Evolutionary conservation across 2,797 vertebrate genomes (phyloP).

Genomic region (Pseudochromis fuscus): DNA sequence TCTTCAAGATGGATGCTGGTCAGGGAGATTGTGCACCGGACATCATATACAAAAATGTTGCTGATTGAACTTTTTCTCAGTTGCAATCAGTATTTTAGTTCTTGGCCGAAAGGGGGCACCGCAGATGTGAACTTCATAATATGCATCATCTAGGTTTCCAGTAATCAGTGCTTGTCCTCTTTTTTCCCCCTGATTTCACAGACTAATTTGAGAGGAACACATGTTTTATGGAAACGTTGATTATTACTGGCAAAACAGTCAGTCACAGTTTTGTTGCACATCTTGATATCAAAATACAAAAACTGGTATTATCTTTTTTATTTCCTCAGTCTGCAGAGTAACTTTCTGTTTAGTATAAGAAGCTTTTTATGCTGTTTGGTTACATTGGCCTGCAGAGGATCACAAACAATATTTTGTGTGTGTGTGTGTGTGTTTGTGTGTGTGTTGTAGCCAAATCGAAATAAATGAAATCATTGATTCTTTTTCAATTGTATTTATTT

Average conservation of each 20-base stretch:
- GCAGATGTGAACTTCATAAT: not conserved
- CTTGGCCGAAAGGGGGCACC: constrained; percentile 12
- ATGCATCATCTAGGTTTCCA: not conserved
- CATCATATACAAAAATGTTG: not conserved
- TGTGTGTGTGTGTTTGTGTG: too few relatives aligned
- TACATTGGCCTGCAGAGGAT: not conserved
- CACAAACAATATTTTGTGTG: not conserved
- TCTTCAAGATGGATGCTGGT: not conserved
- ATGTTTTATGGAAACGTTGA: not conserved
- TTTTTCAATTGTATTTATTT: too few relatives aligned
- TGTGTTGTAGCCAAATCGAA: not conserved
- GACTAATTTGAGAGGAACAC: not conserved
- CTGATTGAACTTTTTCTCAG: not conserved
- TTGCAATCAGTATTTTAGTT: not conserved
- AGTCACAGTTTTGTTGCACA: not conserved
- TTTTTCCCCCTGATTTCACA: not conserved
- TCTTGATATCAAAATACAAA: not conserved
- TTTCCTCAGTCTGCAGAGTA: not conserved
- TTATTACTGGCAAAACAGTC: not conserved
- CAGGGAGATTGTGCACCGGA: not conserved
- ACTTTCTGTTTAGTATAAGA: not conserved
- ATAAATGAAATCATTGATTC: not conserved
- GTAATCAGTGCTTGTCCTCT: not conserved
- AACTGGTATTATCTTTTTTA: not conserved
- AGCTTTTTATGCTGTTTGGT: not conserved